Conservation (phyloP, 1,140 invertebrate species). For the Dolichoris vasculosae region DNA sequence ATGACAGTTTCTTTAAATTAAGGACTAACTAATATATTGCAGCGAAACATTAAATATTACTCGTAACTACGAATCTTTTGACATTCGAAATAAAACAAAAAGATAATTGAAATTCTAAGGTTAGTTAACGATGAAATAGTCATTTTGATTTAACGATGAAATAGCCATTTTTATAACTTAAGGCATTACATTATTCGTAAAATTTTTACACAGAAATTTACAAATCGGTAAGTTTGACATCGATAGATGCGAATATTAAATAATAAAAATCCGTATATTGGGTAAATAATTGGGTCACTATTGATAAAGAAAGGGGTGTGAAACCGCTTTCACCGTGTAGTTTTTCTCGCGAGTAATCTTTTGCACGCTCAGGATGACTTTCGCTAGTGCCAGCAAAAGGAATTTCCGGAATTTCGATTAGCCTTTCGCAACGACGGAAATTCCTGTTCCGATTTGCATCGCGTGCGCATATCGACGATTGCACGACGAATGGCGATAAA, state of each 20-base stretch:
- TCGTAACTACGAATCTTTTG: background rate
- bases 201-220: background rate
- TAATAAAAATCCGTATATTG: background rate
- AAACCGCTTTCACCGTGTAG: background rate
- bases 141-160: background rate
- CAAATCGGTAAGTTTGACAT: background rate
- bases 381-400: background rate
- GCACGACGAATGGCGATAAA: background rate
- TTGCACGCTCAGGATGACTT: background rate
- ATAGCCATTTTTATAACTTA: background rate
- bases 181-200: background rate
- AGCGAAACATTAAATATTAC: background rate
- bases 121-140: background rate
- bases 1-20: background rate
- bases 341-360: background rate
- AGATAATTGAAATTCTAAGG: background rate
- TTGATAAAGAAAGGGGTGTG: background rate
- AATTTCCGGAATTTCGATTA: conserved; percentile 27
- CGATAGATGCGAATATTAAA: background rate
- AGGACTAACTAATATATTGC: background rate
- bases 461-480: background rate
- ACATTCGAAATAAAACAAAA: background rate
- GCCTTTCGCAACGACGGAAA: background rate
- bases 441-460: background rate
- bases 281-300: no score